phyloP scores from a whole-genome alignment of 1,140 invertebrate species.

The Cotesia chilonis region DNA sequence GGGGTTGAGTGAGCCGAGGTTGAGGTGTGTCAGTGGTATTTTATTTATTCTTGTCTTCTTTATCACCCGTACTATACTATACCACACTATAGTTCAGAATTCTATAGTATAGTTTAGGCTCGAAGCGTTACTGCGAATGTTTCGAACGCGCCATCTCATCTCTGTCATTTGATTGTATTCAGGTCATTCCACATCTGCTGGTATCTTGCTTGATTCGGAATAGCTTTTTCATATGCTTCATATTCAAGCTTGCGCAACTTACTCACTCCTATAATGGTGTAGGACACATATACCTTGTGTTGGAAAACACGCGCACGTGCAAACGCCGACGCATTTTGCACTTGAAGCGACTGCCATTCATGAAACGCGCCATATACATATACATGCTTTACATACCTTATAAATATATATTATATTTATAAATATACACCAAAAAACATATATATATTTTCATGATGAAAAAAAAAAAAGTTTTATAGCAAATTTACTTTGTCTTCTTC shows the following conservation, averaged over 20 bases:
- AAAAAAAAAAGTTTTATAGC: too few species aligned
- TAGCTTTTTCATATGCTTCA: neutral
- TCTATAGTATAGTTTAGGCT: too few species aligned
- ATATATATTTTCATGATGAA: too few species aligned
- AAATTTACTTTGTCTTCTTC: too few species aligned
- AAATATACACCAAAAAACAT: neutral
- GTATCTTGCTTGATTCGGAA: neutral
- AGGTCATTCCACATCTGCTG: conserved; percentile 1
- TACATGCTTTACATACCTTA: neutral
- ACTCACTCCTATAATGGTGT: neutral
- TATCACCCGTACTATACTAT: too few species aligned
- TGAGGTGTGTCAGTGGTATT: too few species aligned
- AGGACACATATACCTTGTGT: neutral
- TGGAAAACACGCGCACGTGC: conserved; percentile 6
- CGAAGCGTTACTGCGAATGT: conserved; percentile 16
- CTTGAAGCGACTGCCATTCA: conserved; percentile 25
- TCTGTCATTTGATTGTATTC: conserved; percentile 17
- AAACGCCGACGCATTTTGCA: conserved; percentile 1
- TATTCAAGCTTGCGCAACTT: conserved; percentile 14
- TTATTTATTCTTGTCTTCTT: too few species aligned
- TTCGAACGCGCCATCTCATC: conserved; percentile 31
- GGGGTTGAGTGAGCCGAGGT: too few species aligned
- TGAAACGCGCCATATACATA: neutral
- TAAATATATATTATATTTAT: too few species aligned
- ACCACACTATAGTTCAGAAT: too few species aligned